Conservation (phyloP, 1,140 invertebrate genomes). For the Aporrectodea caliginosa region DNA sequence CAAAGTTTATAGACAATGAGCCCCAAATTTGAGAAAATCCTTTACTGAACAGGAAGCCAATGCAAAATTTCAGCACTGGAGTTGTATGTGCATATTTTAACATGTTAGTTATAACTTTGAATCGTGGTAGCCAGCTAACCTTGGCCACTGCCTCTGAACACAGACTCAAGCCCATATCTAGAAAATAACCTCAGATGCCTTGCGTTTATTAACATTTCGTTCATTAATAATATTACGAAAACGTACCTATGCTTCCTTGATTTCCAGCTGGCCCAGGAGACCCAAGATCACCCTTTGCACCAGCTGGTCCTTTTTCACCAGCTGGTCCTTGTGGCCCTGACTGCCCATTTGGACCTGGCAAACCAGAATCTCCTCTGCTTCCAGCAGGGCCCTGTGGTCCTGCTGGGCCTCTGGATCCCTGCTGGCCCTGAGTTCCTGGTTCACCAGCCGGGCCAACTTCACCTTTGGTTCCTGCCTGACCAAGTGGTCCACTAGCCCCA, state of each 20-base stretch:
- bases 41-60: too few species aligned
- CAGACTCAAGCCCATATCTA: too few species aligned
- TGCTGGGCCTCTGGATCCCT: slow-evolving; percentile 4
- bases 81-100: too few species aligned
- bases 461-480: slow-evolving; percentile 11
- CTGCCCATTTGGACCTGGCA: background rate
- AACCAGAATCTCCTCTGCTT: slow-evolving; percentile 5
- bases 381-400: slow-evolving; percentile 10
- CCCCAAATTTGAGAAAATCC: too few species aligned
- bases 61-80: too few species aligned
- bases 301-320: background rate
- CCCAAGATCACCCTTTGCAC: background rate
- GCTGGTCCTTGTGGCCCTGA: background rate
- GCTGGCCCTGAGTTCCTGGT: slow-evolving; percentile 10
- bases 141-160: too few species aligned
- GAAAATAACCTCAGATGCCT: too few species aligned
- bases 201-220: too few species aligned
- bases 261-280: background rate
- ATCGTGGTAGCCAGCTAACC: too few species aligned
- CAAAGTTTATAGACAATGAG: too few species aligned
- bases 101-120: too few species aligned
- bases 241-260: background rate
- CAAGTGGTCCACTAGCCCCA: background rate
- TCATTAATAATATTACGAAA: too few species aligned
- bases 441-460: slow-evolving; percentile 18